Base-by-base conservation (phyloP, 2,113 vertebrate species). In the Porphyrio hochstetteri region DNA sequence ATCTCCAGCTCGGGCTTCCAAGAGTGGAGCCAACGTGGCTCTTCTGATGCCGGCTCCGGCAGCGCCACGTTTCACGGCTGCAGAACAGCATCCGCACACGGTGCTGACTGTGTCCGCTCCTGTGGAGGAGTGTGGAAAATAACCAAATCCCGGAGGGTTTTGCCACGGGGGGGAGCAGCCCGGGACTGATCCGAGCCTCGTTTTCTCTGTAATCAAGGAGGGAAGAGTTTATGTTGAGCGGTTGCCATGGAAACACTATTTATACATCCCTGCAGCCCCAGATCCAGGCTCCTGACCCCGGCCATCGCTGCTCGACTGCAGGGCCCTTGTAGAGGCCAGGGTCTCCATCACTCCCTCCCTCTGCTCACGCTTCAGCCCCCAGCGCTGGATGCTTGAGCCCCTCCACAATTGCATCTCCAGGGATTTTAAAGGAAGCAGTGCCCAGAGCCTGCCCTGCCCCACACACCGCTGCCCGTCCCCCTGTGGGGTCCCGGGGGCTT, bases 111-210 rank as follows among this genome's bases (percentile, higher is more conserved):
- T 0, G 3, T 5, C 42, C 0, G 1, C 60, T 17, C 53, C 86
- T 8, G 50, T 2, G 0, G 31, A 14, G 17, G 25, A 57, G 14
- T 2, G 1, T 2, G 67, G 29, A 11, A 38, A 71, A 77, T 1
- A 50, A 13, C 79, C 71, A 27, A 35, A 79, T 70, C 31, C 96
- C 65, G 82, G 89, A 90, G 59, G 71, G 75, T 7, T 95, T 77
- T 97, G 87, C 95, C 95, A 96, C 93, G 27, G 36, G 90, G 86
- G 91, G 95, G 90, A 97, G 95, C 95, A 96, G 85, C 95, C 94
- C 87, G 0, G 68, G 89, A 40, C 92, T 8, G 84, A n/a, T 35
- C 19, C 2, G n/a, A 60, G 48, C 13, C 60, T 53, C 13, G 1
- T 9, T 8, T 13, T 72, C 71, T 59, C 87, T 8, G 6, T 12